These are phyloP conservation scores for Todiramphus saurophagus DNA, from an alignment of 2,113 vertebrate genomes.

Conservation along the genomic window DNA sequence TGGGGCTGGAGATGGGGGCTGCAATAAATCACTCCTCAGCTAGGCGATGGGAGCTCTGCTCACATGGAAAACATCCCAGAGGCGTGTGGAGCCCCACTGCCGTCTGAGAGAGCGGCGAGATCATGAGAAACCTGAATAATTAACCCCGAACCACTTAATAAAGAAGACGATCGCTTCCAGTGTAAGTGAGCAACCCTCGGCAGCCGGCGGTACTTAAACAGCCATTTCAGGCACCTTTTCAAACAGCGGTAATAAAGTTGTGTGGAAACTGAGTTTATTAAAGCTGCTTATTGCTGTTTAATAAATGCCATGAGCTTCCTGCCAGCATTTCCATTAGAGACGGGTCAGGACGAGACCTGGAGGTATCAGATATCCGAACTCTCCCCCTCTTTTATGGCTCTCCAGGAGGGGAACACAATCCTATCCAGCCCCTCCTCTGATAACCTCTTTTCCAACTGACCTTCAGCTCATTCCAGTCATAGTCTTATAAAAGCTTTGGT, in stretches of 20 bases:
- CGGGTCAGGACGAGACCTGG: not conserved
- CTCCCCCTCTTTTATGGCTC: not conserved
- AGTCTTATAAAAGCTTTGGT: not conserved
- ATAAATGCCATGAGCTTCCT: constrained; percentile 42
- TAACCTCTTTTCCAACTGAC: not conserved
- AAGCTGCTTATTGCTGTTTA: constrained; percentile 50
- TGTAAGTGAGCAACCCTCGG: not conserved
- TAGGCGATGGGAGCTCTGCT: not conserved
- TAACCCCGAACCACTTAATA: constrained; percentile 37
- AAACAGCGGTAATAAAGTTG: not conserved
- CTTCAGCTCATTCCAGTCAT: not conserved
- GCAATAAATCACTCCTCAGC: not conserved
- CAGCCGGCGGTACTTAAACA: not conserved
- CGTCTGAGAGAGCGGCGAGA: not conserved
- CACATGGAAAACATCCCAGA: not conserved
- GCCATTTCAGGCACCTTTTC: not conserved
- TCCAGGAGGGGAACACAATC: not conserved
- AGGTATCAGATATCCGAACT: constrained; percentile 38
- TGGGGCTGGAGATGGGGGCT: not conserved
- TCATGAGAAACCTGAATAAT: not conserved
- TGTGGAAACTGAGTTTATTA: constrained; percentile 8
- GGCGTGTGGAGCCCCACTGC: not conserved
- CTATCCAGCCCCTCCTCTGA: not conserved
- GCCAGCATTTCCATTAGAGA: constrained; percentile 60
- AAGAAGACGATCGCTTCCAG: constrained; percentile 19